A percentile compares a stretch with the other conserved stretches of the same genome.
Conservation (phyloP, 2,888 invertebrate genomes). For the Eupithecia abbreviata region DNA sequence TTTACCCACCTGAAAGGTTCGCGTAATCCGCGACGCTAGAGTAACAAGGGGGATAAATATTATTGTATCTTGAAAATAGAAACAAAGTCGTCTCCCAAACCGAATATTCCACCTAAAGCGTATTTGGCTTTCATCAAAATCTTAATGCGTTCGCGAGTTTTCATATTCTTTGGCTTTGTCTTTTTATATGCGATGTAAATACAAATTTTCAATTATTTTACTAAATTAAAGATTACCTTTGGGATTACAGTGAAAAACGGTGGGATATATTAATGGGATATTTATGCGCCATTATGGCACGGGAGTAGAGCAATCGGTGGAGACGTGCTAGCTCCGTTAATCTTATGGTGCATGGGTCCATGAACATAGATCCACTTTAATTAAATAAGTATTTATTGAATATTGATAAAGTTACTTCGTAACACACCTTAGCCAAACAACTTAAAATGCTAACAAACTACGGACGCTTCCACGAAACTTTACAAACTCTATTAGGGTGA, state of each 20-base stretch:
- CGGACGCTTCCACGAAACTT: conserved; percentile 45
- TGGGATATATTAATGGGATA: background rate
- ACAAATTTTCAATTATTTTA: conserved; percentile 24
- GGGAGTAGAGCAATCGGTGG: background rate
- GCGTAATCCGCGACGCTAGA: conserved; percentile 22
- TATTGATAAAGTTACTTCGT: background rate
- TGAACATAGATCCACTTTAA: background rate
- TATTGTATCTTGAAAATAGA: conserved; percentile 34
- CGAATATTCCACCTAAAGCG: conserved; percentile 32
- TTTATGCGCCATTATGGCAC: background rate
- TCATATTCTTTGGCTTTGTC: conserved; percentile 5
- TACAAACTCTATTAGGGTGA: conserved; percentile 47
- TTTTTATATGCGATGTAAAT: conserved; percentile 19
- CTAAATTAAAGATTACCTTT: background rate
- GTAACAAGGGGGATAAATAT: conserved; percentile 28
- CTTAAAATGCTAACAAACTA: background rate
- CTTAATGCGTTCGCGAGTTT: conserved; percentile 33
- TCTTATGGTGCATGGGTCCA: background rate
- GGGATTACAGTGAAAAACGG: background rate
- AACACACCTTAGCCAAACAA: background rate
- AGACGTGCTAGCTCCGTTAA: background rate
- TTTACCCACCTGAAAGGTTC: conserved; percentile 20
- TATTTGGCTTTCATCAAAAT: conserved; percentile 43
- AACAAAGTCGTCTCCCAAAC: conserved; percentile 33
- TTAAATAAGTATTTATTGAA: background rate